Base-by-base conservation (phyloP, 2,113 vertebrate species). In the Phyllostomus hastatus region DNA sequence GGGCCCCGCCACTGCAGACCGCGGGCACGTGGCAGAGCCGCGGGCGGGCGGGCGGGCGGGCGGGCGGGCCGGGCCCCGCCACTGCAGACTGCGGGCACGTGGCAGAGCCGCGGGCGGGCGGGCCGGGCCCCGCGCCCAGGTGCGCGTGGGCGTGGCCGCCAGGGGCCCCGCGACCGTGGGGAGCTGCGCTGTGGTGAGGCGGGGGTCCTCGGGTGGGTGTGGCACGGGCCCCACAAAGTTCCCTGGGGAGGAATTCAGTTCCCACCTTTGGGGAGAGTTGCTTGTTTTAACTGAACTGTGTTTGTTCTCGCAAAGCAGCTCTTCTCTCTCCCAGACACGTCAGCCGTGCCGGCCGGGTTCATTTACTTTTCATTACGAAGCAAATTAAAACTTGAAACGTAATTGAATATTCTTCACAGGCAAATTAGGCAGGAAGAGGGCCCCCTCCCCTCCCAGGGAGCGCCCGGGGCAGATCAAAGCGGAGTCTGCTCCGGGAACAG, bases 301-400 rank as follows among this genome's bases (percentile, higher is more conserved):
- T 97, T 98, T 98, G 78, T 95, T 98, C 96, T 96, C 26, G 90
- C 94, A 97, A 87, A 96, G 67, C 96, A 73, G 78, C 86, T 95
- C 67, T 93, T 95, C 5, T 94, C 22, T 91, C 88, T 95, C 66
- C 70, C 48, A 96, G 92, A 97, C 94, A 97, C 97, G 97, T 97
- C 90, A 97, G 98, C 97, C 95, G 95, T 84, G 94, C 94, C 94
- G 91, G 91, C 90, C 97, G 96, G 85, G 70, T 86, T 98, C 98
- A 97, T 97, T 98, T 98, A 91, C 98, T 98, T 98, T 98, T 98
- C 97, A 98, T 98, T 98, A 97, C 93, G 97, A 97, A 98, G 96
- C 97, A 97, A 97, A 97, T 98, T 98, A 97, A 97, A 98, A 97
- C n/a, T 96, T 93, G 96, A 75, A 94, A 96, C 94, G 79, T 98